phyloP scores from a whole-genome alignment of 1,140 invertebrate genomes.

The Chrysopa pallens region DNA sequence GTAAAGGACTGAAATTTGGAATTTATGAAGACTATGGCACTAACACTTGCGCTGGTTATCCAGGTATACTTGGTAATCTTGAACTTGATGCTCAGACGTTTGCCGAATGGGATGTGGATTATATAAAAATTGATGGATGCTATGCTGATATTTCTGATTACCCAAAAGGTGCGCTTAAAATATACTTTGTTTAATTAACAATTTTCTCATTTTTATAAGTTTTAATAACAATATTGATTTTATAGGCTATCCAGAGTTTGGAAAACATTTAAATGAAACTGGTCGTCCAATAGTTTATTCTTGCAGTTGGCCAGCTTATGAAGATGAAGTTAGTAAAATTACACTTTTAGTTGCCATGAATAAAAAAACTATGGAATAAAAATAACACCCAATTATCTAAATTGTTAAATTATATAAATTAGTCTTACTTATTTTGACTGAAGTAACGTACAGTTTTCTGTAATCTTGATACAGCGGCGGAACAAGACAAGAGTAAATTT shows the following conservation, averaged over 20 bases:
- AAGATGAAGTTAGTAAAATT: slow-evolving; percentile 18
- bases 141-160: slow-evolving; percentile 33
- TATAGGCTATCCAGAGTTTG: slow-evolving; percentile 54
- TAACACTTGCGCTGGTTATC: slow-evolving; percentile 68
- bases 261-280: slow-evolving; percentile 50
- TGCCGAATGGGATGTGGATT: slow-evolving; percentile 77
- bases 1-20: slow-evolving; percentile 65
- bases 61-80: slow-evolving; percentile 58
- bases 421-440: too few species aligned
- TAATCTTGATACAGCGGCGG: too few species aligned
- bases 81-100: slow-evolving; percentile 66
- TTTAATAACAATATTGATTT: slow-evolving; percentile 4
- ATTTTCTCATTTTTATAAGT: not conserved
- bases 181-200: not conserved
- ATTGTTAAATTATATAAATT: too few species aligned
- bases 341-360: too few species aligned
- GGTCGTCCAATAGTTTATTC: slow-evolving; percentile 65
- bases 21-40: slow-evolving; percentile 80
- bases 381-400: too few species aligned
- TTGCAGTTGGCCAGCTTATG: slow-evolving; percentile 68
- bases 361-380: too few species aligned
- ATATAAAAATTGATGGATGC: slow-evolving; percentile 80
- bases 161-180: not conserved
- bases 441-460: too few species aligned
- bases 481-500: too few species aligned